Percentiles rank a stretch among this genome's conserved stretches.
Evolutionary conservation across 2,113 vertebrate species (phyloP).

Genomic region (Callionymus lyra): DNA sequence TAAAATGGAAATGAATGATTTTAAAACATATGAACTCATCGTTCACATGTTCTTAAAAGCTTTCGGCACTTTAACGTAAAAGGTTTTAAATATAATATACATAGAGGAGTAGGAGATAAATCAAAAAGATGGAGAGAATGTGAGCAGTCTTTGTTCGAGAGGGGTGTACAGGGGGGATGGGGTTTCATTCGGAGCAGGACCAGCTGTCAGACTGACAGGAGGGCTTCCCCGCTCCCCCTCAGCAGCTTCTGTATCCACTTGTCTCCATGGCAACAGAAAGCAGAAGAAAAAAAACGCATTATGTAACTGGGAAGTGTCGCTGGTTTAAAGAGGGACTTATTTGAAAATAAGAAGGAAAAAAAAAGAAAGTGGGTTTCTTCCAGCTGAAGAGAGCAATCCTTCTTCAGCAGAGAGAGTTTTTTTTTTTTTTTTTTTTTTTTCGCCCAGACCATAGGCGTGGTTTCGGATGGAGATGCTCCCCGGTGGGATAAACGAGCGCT

Average conservation of each 20-base stretch:
- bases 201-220: conserved; percentile 44
- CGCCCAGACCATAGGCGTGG: conserved; percentile 50
- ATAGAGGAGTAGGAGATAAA: too few species aligned
- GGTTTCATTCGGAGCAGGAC: conserved; percentile 5
- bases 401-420: conserved; percentile 1
- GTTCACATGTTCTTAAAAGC: too few species aligned
- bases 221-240: conserved; percentile 43
- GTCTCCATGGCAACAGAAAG: conserved; percentile 30
- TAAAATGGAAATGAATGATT: too few species aligned
- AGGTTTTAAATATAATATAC: too few species aligned
- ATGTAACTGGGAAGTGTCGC: background rate
- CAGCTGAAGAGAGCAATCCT: background rate
- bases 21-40: too few species aligned
- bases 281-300: background rate
- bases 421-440: conserved; percentile 2
- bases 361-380: background rate
- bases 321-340: background rate
- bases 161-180: conserved; percentile 11
- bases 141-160: conserved; percentile 26
- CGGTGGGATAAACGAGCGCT: too few species aligned
- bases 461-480: conserved; percentile 57
- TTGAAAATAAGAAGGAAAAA: too few species aligned
- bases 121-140: too few species aligned
- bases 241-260: conserved; percentile 23
- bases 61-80: too few species aligned